Evolutionary conservation across 2,113 vertebrate genomes (phyloP), one percentile per base, ranked within the genome.

Genomic region (Embiotoca jacksoni): DNA sequence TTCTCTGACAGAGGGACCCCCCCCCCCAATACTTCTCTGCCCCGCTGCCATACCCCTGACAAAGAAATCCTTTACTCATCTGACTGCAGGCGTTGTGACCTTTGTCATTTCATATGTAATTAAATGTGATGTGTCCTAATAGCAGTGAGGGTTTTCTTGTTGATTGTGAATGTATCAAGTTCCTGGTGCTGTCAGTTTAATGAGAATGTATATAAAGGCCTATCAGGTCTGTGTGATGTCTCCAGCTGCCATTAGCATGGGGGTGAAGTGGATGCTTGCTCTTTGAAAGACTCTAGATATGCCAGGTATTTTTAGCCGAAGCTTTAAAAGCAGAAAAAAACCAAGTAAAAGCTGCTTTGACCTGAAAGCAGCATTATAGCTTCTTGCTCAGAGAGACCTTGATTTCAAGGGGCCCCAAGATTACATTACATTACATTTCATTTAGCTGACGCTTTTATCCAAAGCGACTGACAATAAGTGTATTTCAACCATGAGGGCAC

Each of bases 231-330:
- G 77, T 89, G 90, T 59, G 75, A 91, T 85, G 65, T 91, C 75
- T 85, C 72, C 70, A 53, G 84, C 80, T 75, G 75, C 83, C 91
- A 91, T 92, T 93, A 91, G 78, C 92, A 72, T 53, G 46, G 55
- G 52, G 60, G 78, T 90, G 88, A 87, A 88, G 82, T 90, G 84
- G 86, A 78, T 67, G 70, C 81, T 89, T 81, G 74, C 87, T 83
- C 74, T 87, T 83, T 86, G 77, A 88, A 87, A 85, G 88, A 91
- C 77, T 88, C 83, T 82, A 89, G 91, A 92, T 91, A 92, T 91
- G 92, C 75, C 61, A 63, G 87, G 80, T 94, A 92, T 93, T 93
- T 94, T 93, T 92, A 87, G 72, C 72, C 77, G 73, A 78, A 72
- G 83, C 87, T 85, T 91, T 82, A 73, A 88, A 81, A 85, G 54